Base-by-base conservation (phyloP, 2,888 invertebrate species). In the Norana najaformis region DNA sequence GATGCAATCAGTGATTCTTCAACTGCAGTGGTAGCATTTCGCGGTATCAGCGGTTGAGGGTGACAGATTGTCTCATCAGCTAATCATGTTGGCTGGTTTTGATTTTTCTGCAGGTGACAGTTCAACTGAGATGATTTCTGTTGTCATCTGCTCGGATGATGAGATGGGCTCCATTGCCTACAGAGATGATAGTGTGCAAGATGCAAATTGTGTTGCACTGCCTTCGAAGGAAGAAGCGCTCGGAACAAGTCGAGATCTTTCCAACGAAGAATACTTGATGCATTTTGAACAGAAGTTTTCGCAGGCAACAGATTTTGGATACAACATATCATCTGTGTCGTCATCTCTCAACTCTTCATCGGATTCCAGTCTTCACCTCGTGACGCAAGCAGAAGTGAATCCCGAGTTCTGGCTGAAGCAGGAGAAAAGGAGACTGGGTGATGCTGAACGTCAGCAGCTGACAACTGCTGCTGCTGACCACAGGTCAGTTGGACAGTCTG, bases 181-280 rank as follows among this genome's bases (percentile, higher is more conserved):
- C 1, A 35, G 37, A 37, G 85, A 85, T 35, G 85, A 30, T 23
- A 14, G 23, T 37, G 0, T 85, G 85, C 35, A 85, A 34, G 83
- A 83, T 6, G 34, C 16, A n/a, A n/a, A 83, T 6, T 20, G 30
- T 69, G n/a, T 69, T 69, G 11, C 16, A 16, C 69, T 69, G 69
- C 69, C 30, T 69, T 69, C 13, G 69, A 69, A 1, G 69, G 69
- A 69, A n/a, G 69, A 1, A 69, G n/a, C n/a, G n/a, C 30, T 2
- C 13, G 69, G n/a, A 69, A 0, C n/a, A n/a, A n/a, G 30, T 69
- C 69, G 69, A 69, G 69, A 85, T 23, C 69, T 85, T 35, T 37
- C 37, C 23, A 85, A 85, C 85, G 85, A 85, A 85, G 85, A 85
- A 85, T 85, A 85, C 35, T 35, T 85, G 85, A 85, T 36, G 85